These are phyloP conservation scores for Cyclopterus lumpus DNA, from an alignment of 2,797 vertebrate species.

Conservation along the genomic window DNA sequence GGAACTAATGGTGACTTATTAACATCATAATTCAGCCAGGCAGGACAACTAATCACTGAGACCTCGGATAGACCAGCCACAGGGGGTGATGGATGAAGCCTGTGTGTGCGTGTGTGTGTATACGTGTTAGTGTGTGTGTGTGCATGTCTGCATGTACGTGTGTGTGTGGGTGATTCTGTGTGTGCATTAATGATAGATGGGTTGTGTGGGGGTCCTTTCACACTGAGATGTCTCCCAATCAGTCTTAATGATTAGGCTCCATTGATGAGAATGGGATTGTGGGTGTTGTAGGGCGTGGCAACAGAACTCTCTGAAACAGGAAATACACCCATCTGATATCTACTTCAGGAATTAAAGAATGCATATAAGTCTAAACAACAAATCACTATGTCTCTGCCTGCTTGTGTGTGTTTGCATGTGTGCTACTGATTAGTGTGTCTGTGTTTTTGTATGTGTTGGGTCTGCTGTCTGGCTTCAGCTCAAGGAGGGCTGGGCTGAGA, in stretches of 20 bases:
- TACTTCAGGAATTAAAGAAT: conserved; percentile 30
- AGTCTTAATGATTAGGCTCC: conserved; percentile 84
- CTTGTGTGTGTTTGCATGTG: conserved; percentile 18
- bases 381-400: neutral
- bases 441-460: conserved; percentile 20
- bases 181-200: conserved; percentile 77
- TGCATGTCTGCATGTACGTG: conserved; percentile 13
- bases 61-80: conserved; percentile 86
- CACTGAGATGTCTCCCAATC: conserved; percentile 85
- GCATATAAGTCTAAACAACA: conserved; percentile 12
- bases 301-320: conserved; percentile 36
- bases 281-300: conserved; percentile 48
- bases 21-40: conserved; percentile 88
- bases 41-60: conserved; percentile 87
- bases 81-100: conserved; percentile 80
- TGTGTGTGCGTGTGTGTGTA: conserved; percentile 40
- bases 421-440: conserved; percentile 18
- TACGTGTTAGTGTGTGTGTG: conserved; percentile 23
- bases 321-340: conserved; percentile 35
- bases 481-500: conserved; percentile 13
- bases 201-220: conserved; percentile 79
- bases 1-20: conserved; percentile 89
- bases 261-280: conserved; percentile 73
- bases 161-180: conserved; percentile 22
- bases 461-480: conserved; percentile 29